phyloP scores from a whole-genome alignment of 2,113 vertebrate genomes.

The Equus quagga region DNA sequence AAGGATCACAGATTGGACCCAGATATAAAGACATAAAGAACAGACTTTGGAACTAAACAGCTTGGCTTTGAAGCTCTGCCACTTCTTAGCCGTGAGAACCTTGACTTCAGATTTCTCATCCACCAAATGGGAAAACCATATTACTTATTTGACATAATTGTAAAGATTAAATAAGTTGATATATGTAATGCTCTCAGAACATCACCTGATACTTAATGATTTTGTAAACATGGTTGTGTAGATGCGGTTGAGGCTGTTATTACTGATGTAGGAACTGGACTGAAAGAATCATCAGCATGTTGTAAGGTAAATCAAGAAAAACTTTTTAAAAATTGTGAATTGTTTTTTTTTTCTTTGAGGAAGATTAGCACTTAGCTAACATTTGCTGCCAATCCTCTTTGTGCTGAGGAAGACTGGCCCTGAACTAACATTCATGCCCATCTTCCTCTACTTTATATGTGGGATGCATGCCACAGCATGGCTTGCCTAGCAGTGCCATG shows the following conservation, averaged over 20 bases:
- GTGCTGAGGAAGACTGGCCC: too few relatives aligned
- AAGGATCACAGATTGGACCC: background rate
- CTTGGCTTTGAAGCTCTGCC: background rate
- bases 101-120: background rate
- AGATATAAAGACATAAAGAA: background rate
- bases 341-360: too few relatives aligned
- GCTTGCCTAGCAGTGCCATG: too few relatives aligned
- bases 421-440: too few relatives aligned
- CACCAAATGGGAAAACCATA: background rate
- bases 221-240: background rate
- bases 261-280: background rate
- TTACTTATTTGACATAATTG: background rate
- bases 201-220: background rate
- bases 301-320: background rate
- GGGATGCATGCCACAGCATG: too few relatives aligned
- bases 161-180: background rate
- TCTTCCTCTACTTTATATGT: too few relatives aligned
- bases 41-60: background rate
- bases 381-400: too few relatives aligned
- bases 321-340: background rate
- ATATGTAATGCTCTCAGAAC: background rate
- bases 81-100: background rate
- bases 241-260: background rate
- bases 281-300: background rate
- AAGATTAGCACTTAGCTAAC: too few relatives aligned